Conservation (phyloP, 2,113 vertebrate genomes). For the Addax nasomaculatus region DNA sequence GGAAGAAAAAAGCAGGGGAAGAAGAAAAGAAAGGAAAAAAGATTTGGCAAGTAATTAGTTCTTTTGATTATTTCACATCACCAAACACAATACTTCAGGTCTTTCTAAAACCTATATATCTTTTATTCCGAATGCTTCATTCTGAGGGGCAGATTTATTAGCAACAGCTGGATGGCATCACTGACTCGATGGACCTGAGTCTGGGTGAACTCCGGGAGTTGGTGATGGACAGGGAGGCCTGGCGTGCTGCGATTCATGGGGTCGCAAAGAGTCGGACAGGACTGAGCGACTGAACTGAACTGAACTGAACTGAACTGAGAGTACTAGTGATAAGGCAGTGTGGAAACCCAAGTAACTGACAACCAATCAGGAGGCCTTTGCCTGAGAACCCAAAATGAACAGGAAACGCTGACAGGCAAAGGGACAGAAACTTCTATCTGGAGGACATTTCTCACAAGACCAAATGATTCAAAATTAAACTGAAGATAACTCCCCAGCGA, state of each 20-base stretch:
- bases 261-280: no score
- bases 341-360: neutral
- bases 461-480: slow-evolving; percentile 4
- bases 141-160: neutral
- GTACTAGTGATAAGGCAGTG: neutral
- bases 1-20: neutral
- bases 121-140: neutral
- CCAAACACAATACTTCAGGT: neutral
- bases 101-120: neutral
- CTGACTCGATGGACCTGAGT: no score
- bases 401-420: neutral
- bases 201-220: no score
- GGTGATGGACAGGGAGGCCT: no score
- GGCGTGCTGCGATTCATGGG: no score
- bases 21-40: neutral
- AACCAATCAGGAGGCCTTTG: neutral
- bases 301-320: neutral
- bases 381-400: neutral
- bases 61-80: neutral
- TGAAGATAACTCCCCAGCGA: neutral
- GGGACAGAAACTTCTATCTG: neutral
- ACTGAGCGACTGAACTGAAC: no score
- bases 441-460: neutral
- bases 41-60: neutral
- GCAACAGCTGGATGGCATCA: neutral